Base-by-base conservation (phyloP, 2,113 vertebrate species). In the Chroicocephalus ridibundus region DNA sequence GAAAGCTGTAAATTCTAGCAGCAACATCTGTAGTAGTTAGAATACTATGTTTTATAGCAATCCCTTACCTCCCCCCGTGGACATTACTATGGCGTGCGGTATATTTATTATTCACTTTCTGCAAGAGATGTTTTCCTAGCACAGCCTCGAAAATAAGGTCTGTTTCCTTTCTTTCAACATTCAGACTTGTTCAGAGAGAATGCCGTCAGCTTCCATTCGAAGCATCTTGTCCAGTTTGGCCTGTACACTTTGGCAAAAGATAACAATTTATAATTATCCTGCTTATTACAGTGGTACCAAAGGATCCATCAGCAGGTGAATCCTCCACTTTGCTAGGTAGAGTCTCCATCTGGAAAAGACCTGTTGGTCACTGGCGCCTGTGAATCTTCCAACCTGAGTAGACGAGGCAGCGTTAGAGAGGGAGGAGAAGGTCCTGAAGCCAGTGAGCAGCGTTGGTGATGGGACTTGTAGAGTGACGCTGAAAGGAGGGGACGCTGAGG, bases 1-100 rank as follows among this genome's bases (percentile, higher is more conserved):
- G 42, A 96, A 97, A 96, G 94, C 95, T 93, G 90, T 98, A 97
- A 98, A 98, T 98, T 97, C 87, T 95, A 85, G 82, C 89, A 96
- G 87, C 95, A 97, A 97, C 97, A 98, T 98, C 97, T 98, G 96
- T 97, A 97, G 94, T 74, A 97, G 97, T 97, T 97, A 96, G 96
- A 96, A 96, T 87, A 36, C 21, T 89, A 32, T 95, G 94, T 93
- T 98, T 98, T 98, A 98, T 97, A 93, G 97, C 95, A 96, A 93
- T 91, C 90, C 90, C 95, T 94, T 91, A 86, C 96, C 92, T 98
- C 86, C 96, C 96, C 68, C 96, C 94, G 65, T 6, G 89, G 95
- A 96, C 94, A 84, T 97, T 97, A 80, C 96, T 62, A 21, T 93
- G 92, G 95, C 79, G 18, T 65, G 78, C 90, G 68, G 76, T 66